Base-by-base conservation (phyloP, 2,888 invertebrate genomes). In the Macroteleia sp. region DNA sequence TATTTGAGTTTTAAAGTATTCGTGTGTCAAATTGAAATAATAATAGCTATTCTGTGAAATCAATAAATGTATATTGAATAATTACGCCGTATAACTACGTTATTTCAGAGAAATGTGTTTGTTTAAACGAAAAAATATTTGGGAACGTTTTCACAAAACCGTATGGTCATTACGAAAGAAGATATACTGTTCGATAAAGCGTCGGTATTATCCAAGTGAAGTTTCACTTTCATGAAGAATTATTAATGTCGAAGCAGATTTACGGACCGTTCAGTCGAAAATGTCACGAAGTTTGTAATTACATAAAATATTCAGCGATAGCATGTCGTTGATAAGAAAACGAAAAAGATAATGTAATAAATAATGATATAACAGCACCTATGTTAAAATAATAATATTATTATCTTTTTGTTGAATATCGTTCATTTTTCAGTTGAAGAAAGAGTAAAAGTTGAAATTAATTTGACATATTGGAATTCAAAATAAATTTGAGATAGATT, bases 161-260 rank as follows among this genome's bases (percentile, higher is more conserved):
- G 16, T 28, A 25, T 14, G 19, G 1, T 14, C 32, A 32, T 50
- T 30, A 32, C 5, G 34, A 22, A 19, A n/a, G 10, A 14, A 48
- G 64, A 50, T 64, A 16, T 64, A 41, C 2, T 4, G 14, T n/a
- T 10, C 8, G 64, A 52, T 66, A 66, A 32, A 32, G 54, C 20
- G 42, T 34, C 52, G 52, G n/a, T 25, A 42, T 64, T 54, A 46
- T 36, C 54, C 19, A 67, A 67, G 56, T 56, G 46, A 67, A 28
- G 56, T 56, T 67, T 56, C 67, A 36, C 56, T 67, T 67, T 56
- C 67, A 56, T 28, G 12, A 30, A 22, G 16, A 67, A 67, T 67
- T 46, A 67, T 56, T 56, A 56, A 66, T 34, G 42, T 44, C 44
- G 42, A 54, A 46, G 56, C 36, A 67, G 46, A 54, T 67, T 67